Percentiles rank a stretch among this genome's conserved stretches.
phyloP scores from a whole-genome alignment of 2,888 invertebrate species.

The Microctonus brassicae region DNA sequence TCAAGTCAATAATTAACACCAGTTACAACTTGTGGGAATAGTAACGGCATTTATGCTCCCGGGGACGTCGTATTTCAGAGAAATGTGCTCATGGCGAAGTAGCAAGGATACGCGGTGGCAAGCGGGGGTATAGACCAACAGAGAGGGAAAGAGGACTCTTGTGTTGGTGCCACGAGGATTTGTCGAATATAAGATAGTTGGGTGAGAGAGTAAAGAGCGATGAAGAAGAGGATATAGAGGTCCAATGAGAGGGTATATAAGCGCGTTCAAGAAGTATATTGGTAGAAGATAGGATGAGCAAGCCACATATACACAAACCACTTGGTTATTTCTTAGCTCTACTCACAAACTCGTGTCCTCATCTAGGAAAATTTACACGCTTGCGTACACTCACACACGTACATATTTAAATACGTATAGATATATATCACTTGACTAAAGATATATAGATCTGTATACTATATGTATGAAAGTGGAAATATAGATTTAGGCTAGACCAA shows the following conservation, averaged over 20 bases:
- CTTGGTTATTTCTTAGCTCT: slow-evolving; percentile 23
- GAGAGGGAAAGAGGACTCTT: not conserved
- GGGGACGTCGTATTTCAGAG: slow-evolving; percentile 69
- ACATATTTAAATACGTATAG: slow-evolving; percentile 17
- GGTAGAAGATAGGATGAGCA: slow-evolving; percentile 34
- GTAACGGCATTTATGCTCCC: slow-evolving; percentile 69
- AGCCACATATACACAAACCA: slow-evolving; percentile 1
- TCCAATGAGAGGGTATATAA: not conserved
- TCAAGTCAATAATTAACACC: slow-evolving; percentile 69
- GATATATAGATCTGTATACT: too few relatives aligned
- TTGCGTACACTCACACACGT: not conserved
- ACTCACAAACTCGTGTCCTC: slow-evolving; percentile 18
- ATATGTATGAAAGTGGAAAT: slow-evolving; percentile 51
- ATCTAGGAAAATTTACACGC: too few relatives aligned
- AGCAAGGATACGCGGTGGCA: slow-evolving; percentile 43
- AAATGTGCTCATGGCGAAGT: slow-evolving; percentile 66
- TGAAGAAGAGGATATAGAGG: slow-evolving; percentile 39
- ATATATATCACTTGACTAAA: slow-evolving; percentile 55
- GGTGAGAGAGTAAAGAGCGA: slow-evolving; percentile 37
- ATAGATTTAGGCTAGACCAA: slow-evolving; percentile 64
- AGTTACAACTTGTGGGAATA: slow-evolving; percentile 70
- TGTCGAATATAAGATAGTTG: slow-evolving; percentile 52
- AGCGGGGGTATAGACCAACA: not conserved
- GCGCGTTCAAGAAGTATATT: slow-evolving; percentile 20
- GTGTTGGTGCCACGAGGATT: slow-evolving; percentile 54